Base-by-base conservation (phyloP, 2,888 invertebrate genomes). In the Brachyopa scutellaris region DNA sequence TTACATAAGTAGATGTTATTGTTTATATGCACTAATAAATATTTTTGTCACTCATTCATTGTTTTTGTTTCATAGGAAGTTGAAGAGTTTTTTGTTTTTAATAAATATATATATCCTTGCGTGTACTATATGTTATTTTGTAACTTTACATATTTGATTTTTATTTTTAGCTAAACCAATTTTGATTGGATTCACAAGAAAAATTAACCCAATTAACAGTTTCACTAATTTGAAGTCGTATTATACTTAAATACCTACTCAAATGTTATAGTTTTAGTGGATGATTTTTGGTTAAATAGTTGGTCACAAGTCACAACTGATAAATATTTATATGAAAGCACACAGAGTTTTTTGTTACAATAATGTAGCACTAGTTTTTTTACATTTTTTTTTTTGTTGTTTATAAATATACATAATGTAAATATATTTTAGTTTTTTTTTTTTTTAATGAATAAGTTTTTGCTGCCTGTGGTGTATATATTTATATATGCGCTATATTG, bases 381-480 rank as follows among this genome's bases (percentile, higher is more conserved):
- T 33, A 19, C 9, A 3, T 47, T 40, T 72, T 66, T 61, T 62
- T 69, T 69, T 13, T 73, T 45, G 31, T 45, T 51, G 31, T 80
- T 57, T 79, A 74, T 59, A 69, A 55, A 62, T 61, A 53, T 73
- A 77, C 72, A 61, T 69, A 36, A 51, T 72, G 67, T 74, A 74
- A 74, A 79, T 74, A 77, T 77, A 70, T 57, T 74, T 70, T 80
- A 62, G 66, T 64, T 78, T 55, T 29, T 74, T 69, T 62, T 72
- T 64, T 78, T 55, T 29, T 74, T 69, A 57, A 64, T 80, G 67
- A 80, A 80, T 80, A 80, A 64, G 42, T 74, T 57, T 55, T 80
- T 80, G 67, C 74, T 80, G 62, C 69, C 80, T 76, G 76, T 76
- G 69, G 76, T 70, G 69, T 80, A 57, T 74, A 67, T 49, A 61